Percentiles rank a stretch among this genome's conserved stretches.
Conservation (phyloP, 1,140 invertebrate species). For the Cyclargus thomasi region DNA sequence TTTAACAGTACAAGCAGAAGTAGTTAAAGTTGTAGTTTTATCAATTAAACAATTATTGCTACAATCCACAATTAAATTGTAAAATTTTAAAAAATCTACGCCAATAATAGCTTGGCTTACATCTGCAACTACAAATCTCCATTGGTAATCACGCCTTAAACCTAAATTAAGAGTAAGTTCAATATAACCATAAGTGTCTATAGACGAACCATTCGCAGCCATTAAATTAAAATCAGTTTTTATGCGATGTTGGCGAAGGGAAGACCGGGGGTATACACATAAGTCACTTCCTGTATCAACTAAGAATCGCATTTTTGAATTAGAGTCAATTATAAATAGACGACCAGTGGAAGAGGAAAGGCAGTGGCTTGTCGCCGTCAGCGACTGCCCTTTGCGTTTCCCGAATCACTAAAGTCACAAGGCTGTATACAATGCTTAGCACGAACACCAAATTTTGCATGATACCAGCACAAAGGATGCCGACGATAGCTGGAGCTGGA, state of each 20-base stretch:
- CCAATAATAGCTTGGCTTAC: slow-evolving; percentile 42
- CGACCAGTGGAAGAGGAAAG: slow-evolving; percentile 27
- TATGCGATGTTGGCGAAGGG: slow-evolving; percentile 9
- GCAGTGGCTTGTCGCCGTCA: slow-evolving; percentile 36
- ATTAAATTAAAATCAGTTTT: slow-evolving; percentile 8
- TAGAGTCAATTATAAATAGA: slow-evolving; percentile 32
- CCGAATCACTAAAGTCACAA: slow-evolving; percentile 29
- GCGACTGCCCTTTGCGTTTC: slow-evolving; percentile 29
- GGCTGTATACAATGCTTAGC: slow-evolving; percentile 29
- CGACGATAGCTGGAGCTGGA: slow-evolving; percentile 25
- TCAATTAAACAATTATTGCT: background rate
- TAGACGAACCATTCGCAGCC: slow-evolving; percentile 21
- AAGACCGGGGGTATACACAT: slow-evolving; percentile 23
- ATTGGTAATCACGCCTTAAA: slow-evolving; percentile 22
- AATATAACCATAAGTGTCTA: slow-evolving; percentile 20
- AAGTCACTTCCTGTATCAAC: slow-evolving; percentile 30
- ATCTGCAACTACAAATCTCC: slow-evolving; percentile 25
- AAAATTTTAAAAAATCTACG: slow-evolving; percentile 28
- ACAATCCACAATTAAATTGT: slow-evolving; percentile 5
- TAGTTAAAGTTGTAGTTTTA: slow-evolving; percentile 1
- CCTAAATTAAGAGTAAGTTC: slow-evolving; percentile 21
- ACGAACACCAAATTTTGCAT: slow-evolving; percentile 28
- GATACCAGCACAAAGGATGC: slow-evolving; percentile 34
- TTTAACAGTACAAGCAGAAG: background rate
- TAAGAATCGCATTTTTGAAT: slow-evolving; percentile 26